phyloP scores from a whole-genome alignment of 2,113 vertebrate species.

The Mastomys coucha region DNA sequence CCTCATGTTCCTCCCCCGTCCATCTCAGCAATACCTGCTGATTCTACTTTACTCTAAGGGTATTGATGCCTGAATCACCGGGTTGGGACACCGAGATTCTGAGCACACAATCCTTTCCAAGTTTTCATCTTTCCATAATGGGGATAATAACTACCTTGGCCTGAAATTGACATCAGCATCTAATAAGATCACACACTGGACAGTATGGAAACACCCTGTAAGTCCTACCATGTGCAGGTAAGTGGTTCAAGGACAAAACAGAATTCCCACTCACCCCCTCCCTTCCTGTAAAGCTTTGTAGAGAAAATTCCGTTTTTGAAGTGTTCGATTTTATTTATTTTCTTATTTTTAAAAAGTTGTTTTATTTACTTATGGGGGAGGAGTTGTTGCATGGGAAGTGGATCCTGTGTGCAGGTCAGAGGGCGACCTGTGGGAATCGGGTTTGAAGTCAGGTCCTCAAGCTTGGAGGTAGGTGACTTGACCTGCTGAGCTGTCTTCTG shows the following conservation, averaged over 20 bases:
- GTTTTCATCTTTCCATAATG: not conserved
- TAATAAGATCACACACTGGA: conserved; percentile 24
- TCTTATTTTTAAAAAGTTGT: not conserved
- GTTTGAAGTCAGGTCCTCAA: not conserved
- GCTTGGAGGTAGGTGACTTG: not conserved
- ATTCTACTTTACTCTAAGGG: not conserved
- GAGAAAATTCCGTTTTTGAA: conserved; percentile 5
- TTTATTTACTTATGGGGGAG: not conserved
- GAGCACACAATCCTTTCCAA: not conserved
- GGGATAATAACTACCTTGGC: not conserved
- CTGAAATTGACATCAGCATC: conserved; percentile 19
- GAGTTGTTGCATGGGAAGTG: not conserved
- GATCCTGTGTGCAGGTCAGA: not conserved
- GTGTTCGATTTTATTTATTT: not conserved
- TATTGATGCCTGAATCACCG: not conserved
- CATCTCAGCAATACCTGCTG: not conserved
- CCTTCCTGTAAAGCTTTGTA: conserved; percentile 31
- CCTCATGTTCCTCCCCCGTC: not conserved
- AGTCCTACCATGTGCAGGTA: not conserved
- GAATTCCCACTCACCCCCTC: not conserved
- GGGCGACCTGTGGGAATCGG: too few species aligned
- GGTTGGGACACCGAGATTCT: not conserved
- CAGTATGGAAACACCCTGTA: conserved; percentile 20
- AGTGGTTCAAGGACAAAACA: not conserved
- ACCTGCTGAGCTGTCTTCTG: not conserved